These are phyloP conservation scores for Mormyrus lacerda DNA, from an alignment of 2,113 vertebrate species.

Conservation along the genomic window DNA sequence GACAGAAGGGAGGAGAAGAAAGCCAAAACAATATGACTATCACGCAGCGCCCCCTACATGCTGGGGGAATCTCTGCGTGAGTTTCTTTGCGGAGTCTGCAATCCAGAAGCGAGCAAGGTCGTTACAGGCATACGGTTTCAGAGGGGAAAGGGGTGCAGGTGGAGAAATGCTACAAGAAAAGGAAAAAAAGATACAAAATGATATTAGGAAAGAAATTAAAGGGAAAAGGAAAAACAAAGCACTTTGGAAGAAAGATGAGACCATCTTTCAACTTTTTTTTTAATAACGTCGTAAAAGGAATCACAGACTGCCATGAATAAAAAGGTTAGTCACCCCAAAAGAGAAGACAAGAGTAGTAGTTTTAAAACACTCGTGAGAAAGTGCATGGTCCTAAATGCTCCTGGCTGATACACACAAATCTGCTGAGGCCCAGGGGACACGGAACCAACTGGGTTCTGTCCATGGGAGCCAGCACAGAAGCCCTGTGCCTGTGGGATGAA, in stretches of 20 bases:
- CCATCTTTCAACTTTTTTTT: not conserved
- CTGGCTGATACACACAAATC: not conserved
- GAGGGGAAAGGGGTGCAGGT: not conserved
- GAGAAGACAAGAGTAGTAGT: not conserved
- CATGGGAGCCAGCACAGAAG: not conserved
- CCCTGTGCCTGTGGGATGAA: not conserved
- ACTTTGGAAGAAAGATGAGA: not conserved
- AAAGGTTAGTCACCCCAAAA: not conserved
- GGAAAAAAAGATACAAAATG: not conserved
- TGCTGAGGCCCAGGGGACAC: not conserved
- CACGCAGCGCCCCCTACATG: not conserved
- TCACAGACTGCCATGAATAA: not conserved
- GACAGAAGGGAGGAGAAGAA: not conserved
- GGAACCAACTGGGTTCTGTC: not conserved
- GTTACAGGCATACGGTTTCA: not conserved
- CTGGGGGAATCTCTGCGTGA: not conserved
- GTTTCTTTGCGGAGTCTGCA: not conserved
- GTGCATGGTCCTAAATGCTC: not conserved
- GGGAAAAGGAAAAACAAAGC: not conserved
- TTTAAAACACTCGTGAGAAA: not conserved
- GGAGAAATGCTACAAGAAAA: not conserved
- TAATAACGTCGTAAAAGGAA: not conserved
- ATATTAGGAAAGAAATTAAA: not conserved
- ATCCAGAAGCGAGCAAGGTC: not conserved
- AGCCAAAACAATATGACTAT: not conserved